phyloP scores from a whole-genome alignment of 2,797 vertebrate species.

The Chromobotia macracanthus region DNA sequence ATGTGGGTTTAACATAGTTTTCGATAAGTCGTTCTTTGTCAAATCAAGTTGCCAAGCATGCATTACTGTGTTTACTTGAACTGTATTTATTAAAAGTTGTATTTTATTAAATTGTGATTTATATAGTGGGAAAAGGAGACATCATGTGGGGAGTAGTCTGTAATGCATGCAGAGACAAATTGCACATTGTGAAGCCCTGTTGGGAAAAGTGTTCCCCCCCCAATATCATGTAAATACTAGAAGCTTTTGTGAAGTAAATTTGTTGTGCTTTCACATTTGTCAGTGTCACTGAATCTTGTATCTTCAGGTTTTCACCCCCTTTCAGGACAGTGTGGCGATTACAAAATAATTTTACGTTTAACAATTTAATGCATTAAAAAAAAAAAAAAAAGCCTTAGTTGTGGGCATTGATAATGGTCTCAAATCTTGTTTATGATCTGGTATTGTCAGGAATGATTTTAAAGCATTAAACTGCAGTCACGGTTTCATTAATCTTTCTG shows the following conservation, averaged over 20 bases:
- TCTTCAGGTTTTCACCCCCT: no score
- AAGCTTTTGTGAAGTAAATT: slow-evolving; percentile 88
- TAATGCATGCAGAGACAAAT: slow-evolving; percentile 88
- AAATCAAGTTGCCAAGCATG: slow-evolving; percentile 88
- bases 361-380: no score
- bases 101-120: slow-evolving; percentile 75
- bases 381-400: no score
- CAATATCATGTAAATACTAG: slow-evolving; percentile 94
- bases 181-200: slow-evolving; percentile 90
- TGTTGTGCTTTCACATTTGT: slow-evolving; percentile 83
- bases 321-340: no score
- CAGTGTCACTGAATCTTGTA: slow-evolving; percentile 43
- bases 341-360: no score
- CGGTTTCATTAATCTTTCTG: no score
- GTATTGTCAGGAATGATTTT: no score
- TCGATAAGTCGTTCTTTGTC: slow-evolving; percentile 62
- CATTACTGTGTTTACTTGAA: slow-evolving; percentile 82
- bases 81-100: slow-evolving; percentile 77
- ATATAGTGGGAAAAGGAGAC: slow-evolving; percentile 79
- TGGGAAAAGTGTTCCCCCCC: slow-evolving; percentile 80
- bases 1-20: slow-evolving; percentile 77
- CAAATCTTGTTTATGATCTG: no score
- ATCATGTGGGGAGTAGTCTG: slow-evolving; percentile 69
- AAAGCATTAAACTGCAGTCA: no score
- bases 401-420: no score